A percentile compares a stretch with the other conserved stretches of the same genome.
These are phyloP conservation scores for Eupithecia abbreviata DNA, from an alignment of 2,888 invertebrate genomes.

Conservation along the genomic window DNA sequence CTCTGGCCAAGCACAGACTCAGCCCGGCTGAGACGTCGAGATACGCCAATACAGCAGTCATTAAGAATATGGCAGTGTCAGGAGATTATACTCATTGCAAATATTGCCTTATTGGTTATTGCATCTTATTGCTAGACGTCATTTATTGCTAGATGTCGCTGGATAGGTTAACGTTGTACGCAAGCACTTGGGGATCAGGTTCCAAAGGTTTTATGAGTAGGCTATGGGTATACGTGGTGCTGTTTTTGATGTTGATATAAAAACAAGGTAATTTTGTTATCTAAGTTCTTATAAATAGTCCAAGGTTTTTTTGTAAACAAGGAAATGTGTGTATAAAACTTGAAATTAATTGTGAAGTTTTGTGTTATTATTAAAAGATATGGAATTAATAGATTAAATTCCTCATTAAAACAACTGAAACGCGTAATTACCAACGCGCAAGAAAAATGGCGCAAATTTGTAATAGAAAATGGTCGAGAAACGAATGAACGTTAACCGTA, in stretches of 20 bases:
- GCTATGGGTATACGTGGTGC: not conserved
- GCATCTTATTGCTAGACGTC: slow-evolving; percentile 10
- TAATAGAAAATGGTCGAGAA: no score
- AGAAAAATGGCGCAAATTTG: no score
- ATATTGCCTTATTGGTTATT: slow-evolving; percentile 21
- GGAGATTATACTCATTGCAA: slow-evolving; percentile 33
- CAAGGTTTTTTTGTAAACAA: no score
- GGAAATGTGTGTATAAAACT: no score
- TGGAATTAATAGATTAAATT: no score
- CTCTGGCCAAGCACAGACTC: not conserved
- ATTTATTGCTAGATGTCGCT: slow-evolving; percentile 3
- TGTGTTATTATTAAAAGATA: no score
- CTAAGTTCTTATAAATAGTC: no score
- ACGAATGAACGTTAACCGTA: no score
- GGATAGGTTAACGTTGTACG: slow-evolving; percentile 2
- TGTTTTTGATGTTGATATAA: not conserved
- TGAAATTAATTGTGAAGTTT: no score
- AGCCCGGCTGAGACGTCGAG: slow-evolving; percentile 34
- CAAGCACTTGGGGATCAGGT: not conserved
- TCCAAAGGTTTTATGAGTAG: not conserved
- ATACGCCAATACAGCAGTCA: slow-evolving; percentile 42
- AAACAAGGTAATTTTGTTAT: not conserved
- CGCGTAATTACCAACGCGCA: no score
- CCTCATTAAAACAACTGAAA: no score
- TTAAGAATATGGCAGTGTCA: slow-evolving; percentile 38